Conservation (phyloP, 2,888 invertebrate genomes). For the Chloromyia formosa region DNA sequence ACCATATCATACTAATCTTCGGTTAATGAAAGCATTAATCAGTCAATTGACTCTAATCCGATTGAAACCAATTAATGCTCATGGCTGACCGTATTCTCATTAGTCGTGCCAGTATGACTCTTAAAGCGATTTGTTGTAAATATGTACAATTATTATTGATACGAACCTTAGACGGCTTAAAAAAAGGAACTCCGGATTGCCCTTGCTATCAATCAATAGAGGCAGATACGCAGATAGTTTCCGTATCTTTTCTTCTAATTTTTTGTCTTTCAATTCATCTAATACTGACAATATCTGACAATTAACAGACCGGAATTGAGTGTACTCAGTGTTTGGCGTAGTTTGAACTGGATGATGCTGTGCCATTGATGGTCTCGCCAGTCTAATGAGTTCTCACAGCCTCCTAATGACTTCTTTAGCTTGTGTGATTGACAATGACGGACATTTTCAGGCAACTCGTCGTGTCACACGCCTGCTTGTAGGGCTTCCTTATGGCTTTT, state of each 20-base stretch:
- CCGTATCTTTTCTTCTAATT: too few relatives aligned
- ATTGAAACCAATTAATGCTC: too few relatives aligned
- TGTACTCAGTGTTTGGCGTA: constrained; percentile 1
- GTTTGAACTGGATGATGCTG: neutral
- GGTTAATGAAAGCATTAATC: too few relatives aligned
- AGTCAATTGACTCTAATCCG: too few relatives aligned
- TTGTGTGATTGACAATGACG: constrained; percentile 44
- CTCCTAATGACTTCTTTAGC: constrained; percentile 42
- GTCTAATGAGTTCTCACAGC: constrained; percentile 44
- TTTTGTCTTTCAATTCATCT: neutral
- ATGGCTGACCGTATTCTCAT: too few relatives aligned
- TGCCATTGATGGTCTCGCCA: constrained; percentile 42
- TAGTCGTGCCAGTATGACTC: too few relatives aligned
- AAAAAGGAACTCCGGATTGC: neutral
- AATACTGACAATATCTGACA: constrained; percentile 36
- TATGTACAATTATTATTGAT: too few relatives aligned
- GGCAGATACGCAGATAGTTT: too few relatives aligned
- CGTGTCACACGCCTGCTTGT: constrained; percentile 5
- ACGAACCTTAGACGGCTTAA: too few relatives aligned
- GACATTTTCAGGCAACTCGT: neutral
- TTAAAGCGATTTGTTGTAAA: too few relatives aligned
- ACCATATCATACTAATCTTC: too few relatives aligned
- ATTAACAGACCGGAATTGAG: constrained; percentile 41
- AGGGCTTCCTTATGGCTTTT: neutral
- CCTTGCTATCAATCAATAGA: constrained; percentile 11